Percentiles rank a stretch among this genome's conserved stretches.
Evolutionary conservation across 2,797 vertebrate genomes (phyloP).

Genomic region (Otolemur crassicaudatus): DNA sequence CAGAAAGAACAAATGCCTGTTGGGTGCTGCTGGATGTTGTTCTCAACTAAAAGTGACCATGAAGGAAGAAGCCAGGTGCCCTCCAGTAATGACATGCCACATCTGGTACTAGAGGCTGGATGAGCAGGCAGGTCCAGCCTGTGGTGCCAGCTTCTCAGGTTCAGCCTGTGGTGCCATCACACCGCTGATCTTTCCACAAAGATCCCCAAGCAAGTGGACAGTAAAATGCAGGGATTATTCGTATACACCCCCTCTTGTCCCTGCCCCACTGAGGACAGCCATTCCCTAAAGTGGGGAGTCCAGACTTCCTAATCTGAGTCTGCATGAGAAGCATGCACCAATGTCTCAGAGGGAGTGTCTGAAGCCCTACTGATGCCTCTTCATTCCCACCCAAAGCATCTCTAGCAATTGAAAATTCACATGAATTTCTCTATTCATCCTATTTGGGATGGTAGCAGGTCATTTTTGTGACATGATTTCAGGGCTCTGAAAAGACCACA

Average conservation of each 20-base stretch:
- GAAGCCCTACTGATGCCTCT: background rate
- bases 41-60: background rate
- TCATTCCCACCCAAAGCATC: background rate
- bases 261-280: background rate
- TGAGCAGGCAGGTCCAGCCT: background rate
- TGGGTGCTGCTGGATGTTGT: background rate
- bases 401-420: slow-evolving; percentile 20
- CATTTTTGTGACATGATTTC: slow-evolving; percentile 52
- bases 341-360: background rate
- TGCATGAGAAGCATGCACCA: background rate
- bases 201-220: background rate
- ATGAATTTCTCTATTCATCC: slow-evolving; percentile 11
- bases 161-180: background rate
- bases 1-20: background rate
- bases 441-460: slow-evolving; percentile 5
- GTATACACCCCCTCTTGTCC: no score
- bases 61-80: background rate
- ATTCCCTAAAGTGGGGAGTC: background rate
- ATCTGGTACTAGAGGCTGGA: background rate
- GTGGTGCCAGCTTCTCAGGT: background rate
- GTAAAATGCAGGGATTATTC: background rate
- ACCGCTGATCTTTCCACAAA: background rate
- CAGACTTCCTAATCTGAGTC: background rate
- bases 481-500: slow-evolving; percentile 65
- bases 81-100: background rate